Evolutionary conservation across 2,888 invertebrate species (phyloP).

Genomic region (Abrostola tripartita): DNA sequence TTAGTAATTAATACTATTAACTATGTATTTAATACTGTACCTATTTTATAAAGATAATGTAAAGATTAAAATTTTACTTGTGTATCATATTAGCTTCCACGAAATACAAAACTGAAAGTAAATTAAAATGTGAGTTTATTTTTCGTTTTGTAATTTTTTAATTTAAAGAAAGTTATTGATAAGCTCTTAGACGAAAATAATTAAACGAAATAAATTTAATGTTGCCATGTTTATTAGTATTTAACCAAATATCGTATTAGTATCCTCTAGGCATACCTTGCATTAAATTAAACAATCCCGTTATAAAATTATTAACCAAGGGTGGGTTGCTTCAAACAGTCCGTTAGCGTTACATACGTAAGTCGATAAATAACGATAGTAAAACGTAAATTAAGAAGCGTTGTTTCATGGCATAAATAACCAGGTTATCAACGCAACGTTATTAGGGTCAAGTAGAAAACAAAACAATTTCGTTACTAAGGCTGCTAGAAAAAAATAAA

Average conservation of each 20-base stretch:
- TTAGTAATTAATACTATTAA: conserved; percentile 78
- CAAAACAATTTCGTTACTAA: no score
- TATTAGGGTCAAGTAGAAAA: no score
- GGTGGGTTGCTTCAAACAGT: no score
- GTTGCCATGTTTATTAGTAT: conserved; percentile 35
- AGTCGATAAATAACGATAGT: no score
- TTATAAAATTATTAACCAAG: no score
- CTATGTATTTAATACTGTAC: conserved; percentile 86
- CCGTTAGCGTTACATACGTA: no score
- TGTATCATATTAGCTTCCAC: conserved; percentile 85
- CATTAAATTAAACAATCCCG: no score
- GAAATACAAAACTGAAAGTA: conserved; percentile 78
- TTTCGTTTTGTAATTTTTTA: conserved; percentile 67
- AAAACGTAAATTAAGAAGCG: no score
- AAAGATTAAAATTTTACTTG: conserved; percentile 78
- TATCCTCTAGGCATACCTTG: no score
- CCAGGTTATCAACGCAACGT: no score
- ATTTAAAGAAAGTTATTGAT: conserved; percentile 59
- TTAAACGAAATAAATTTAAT: conserved; percentile 60
- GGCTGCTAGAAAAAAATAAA: no score
- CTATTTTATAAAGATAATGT: conserved; percentile 84
- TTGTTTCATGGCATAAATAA: no score
- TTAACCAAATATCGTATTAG: neutral
- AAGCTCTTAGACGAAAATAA: conserved; percentile 61
- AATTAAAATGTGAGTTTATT: conserved; percentile 61